Base-by-base conservation (phyloP, 2,888 invertebrate genomes). In the Calephelis perditalis region DNA sequence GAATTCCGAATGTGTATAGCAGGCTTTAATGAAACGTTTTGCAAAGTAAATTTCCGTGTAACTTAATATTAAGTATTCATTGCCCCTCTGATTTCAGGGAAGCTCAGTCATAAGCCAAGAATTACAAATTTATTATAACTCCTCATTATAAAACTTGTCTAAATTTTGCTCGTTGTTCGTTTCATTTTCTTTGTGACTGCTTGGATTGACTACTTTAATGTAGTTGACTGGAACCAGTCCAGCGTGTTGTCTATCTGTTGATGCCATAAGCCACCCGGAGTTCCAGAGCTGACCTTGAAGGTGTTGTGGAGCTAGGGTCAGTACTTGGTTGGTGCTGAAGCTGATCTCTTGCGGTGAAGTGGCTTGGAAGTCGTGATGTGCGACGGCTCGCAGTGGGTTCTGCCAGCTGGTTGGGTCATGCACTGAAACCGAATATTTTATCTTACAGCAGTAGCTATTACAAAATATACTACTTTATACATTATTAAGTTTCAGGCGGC, bases 251-350 rank as follows among this genome's bases (percentile, higher is more conserved):
- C 92, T 91, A 77, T 93, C 92, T 0, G 90, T 76, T 0, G 91
- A 79, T 0, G 93, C 95, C 78, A 94, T 89, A 0, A 94, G 91
- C 95, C 95, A 95, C 4, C 95, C 95, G 0, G 93, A 91, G 76
- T 93, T 93, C 75, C 93, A 92, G 4, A 94, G 80, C 10, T 91
- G 73, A 70, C 94, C 93, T 82, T 99, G 98, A 36, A 97, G 88
- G 67, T 95, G 94, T 75, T 94, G 92, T 0, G 98, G 98, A 0
- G 98, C 98, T 9, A 99, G 85, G 61, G 93, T 91, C 7, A 99
- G 82, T 45, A 92, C 92, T 73, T 98, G 96, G 66, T 97, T 96
- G 60, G 93, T 91, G 67, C 91, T 88, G 74, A 99, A 92, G 66
- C 94, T 93, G 43, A 99, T 79, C 82, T 99, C 99, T 65, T 95